Evolutionary conservation across 1,140 invertebrate species (phyloP), one percentile per base, ranked within the genome.

Genomic region (Chrysomallon squamiferum): DNA sequence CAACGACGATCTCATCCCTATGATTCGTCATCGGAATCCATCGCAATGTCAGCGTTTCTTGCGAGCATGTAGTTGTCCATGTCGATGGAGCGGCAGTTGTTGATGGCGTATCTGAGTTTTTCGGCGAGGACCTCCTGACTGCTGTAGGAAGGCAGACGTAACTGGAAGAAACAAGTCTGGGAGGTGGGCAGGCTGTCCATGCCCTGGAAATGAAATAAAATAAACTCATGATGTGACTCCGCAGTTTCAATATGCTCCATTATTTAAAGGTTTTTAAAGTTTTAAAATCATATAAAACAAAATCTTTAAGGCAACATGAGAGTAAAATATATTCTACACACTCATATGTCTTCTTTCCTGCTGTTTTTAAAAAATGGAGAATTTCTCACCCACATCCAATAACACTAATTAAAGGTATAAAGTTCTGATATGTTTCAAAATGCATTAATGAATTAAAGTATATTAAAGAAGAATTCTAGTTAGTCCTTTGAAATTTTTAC

Each of bases 31-130:
- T 73, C 71, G 27, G 71, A 69, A 41, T 67, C 71, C 13, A 64
- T 64, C 4, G 58, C 86, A 41, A 85, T 78, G 65, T 90, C 89
- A 13, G 86, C 84, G 75, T 91, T 91, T 49, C 90, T 83, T 9
- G 89, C 88, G 56, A 91, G 82, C 90, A 91, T 91, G 78, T 91
- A 91, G 79, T 91, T 90, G 77, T 91, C 90, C 90, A 91, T 90
- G 79, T 91, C 90, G 54, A 91, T 91, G 5, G 89, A 90, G n/a
- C 89, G 87, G 72, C 90, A 91, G 77, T 91, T 90, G 77, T 89
- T 89, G 60, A 91, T 91, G 25, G 90, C 90, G 78, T 91, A 91
- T 20, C 89, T 84, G 9, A 91, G 82, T 59, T 87, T 85, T 74
- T 91, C 90, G 3, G 88, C 88, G 85, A 91, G 87, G 3, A 89